A percentile compares a stretch with the other conserved stretches of the same genome.
phyloP scores from a whole-genome alignment of 1,140 invertebrate genomes.

The Drosophila saltans region DNA sequence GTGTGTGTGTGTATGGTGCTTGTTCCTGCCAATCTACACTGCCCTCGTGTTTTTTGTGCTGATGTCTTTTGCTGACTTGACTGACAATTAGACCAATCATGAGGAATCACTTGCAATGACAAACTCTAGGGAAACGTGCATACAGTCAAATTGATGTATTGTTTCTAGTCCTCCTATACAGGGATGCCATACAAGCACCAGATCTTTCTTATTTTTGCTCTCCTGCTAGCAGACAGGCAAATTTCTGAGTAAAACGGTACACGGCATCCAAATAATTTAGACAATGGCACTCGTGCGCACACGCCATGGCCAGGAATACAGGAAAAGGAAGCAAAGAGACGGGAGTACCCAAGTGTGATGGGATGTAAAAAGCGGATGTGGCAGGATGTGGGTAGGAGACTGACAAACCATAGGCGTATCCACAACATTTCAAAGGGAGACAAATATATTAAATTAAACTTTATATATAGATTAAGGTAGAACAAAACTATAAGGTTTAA shows the following conservation, averaged over 20 bases:
- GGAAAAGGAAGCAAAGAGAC: constrained; percentile 10
- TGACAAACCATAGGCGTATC: neutral
- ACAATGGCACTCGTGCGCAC: constrained; percentile 79
- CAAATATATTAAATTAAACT: too few species aligned
- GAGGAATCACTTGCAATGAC: constrained; percentile 55
- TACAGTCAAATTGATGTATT: constrained; percentile 70
- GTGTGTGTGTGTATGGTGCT: constrained; percentile 6
- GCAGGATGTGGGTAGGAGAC: constrained; percentile 39
- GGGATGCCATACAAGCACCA: constrained; percentile 10
- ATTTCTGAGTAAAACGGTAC: constrained; percentile 49
- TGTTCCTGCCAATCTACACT: constrained; percentile 21
- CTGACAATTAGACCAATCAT: constrained; percentile 74
- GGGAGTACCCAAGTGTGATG: constrained; percentile 8
- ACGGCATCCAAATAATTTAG: constrained; percentile 75
- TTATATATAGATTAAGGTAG: too few species aligned
- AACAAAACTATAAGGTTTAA: too few species aligned
- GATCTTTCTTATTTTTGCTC: constrained; percentile 1
- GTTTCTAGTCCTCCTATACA: constrained; percentile 45
- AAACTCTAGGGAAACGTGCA: constrained; percentile 55
- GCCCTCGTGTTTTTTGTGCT: constrained; percentile 7
- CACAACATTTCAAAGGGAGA: neutral
- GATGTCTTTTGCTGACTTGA: constrained; percentile 50
- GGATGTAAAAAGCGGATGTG: neutral
- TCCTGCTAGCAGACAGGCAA: neutral
- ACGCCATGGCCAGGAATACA: constrained; percentile 58